Evolutionary conservation across 2,113 vertebrate species (phyloP), one percentile per base, ranked within the genome.

Genomic region (Lamprologus lemairii): DNA sequence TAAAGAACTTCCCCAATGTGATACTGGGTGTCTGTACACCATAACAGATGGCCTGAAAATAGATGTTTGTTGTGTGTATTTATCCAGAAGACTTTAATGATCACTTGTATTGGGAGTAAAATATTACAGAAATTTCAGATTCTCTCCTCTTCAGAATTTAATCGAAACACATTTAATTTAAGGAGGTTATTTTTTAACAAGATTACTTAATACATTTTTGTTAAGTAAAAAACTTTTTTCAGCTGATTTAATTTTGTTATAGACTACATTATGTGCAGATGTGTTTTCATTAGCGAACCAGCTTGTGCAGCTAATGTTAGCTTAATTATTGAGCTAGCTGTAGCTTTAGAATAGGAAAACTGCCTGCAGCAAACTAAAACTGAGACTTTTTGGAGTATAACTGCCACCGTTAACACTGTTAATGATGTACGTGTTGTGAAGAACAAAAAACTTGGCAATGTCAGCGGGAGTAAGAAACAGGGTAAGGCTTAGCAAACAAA

Each of bases 31-130:
- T 71, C 37, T 45, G 8, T 45, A 73, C 5, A 45, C 5, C 7
- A 26, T 45, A 23, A 23, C 21, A 71, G 5, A 37, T 37, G 63
- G 63, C 2, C 63, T 68, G 31, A 21, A 5, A 68, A 71, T 42
- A 71, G 7, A 71, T 71, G 37, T 68, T 1, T 40, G 11, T 71
- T 71, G 13, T 71, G 1, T 42, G 65, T 71, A 42, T 71, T 71
- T 16, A 71, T 42, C 65, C 65, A 71, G 65, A 42, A 3, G 35
- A 71, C n/a, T 23, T 16, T 71, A 40, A 9, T 23, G 1, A 71
- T 42, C 1, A 26, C 21, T 45, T 4, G 0, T 1, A 73, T 0
- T 45, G 8, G 37, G 8, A 45, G n/a, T 71, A 73, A 26, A 73
- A 73, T 26, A 26, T 73, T 45, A 16, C 9, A 10, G 68, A 45